Evolutionary conservation across 2,888 invertebrate genomes (phyloP), one percentile per base, ranked within the genome.

Genomic region (Polymixis lichenea): DNA sequence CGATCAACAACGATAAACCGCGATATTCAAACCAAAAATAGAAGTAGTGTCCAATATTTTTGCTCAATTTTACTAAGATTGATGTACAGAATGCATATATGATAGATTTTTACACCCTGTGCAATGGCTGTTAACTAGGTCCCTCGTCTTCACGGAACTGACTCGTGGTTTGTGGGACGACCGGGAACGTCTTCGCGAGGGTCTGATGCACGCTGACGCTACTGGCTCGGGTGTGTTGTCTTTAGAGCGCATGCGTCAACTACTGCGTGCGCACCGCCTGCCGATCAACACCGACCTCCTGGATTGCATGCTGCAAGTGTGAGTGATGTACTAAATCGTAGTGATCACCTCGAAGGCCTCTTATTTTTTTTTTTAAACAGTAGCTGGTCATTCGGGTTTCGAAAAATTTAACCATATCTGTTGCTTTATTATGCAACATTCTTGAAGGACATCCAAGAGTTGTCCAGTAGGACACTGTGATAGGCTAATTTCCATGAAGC

Each of bases 111-210:
- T 32, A 60, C 22, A 32, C 6, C 11, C 22, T 60, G 32, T 60
- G 11, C 17, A 56, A 38, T 56, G 25, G 15, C 64, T 56, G n/a
- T 25, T 53, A 11, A 28, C 6, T 60, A 32, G 98, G 80, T 97
- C 98, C 1, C 94, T 98, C 56, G 97, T 98, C 6, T 98, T 98
- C 80, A 97, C 98, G 25, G 98, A 98, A 78, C 90, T 98, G 58
- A 97, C 97, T n/a, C 97, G 98, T 46, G 97, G 97, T 7, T 91
- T 98, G 6, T 98, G 98, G 98, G 97, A 98, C 88, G 98, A 98
- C 78, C 95, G 98, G 5, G 92, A 89, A 0, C 93, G 95, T 7
- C 91, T 96, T 0, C 91, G 87, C 15, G 96, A 96, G 70, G 95
- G 95, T 0, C 80, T 96, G 9, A 46, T 90, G 66, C 96, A 96